phyloP scores from a whole-genome alignment of 2,797 vertebrate genomes.

The Loriculus beryllinus region DNA sequence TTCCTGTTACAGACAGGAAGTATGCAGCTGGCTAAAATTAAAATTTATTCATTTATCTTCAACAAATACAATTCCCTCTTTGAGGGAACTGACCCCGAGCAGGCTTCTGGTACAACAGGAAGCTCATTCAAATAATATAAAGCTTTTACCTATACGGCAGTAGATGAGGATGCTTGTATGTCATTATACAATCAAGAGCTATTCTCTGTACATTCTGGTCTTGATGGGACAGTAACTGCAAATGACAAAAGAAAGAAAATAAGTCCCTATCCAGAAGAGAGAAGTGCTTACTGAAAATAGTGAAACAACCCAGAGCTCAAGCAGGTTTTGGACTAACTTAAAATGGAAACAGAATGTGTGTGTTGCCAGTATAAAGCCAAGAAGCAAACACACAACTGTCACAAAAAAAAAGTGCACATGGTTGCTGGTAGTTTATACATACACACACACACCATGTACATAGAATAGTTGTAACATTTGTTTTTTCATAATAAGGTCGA shows the following conservation, averaged over 20 bases:
- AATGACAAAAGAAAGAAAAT: conserved; percentile 32
- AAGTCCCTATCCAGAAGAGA: neutral
- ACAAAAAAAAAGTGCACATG: neutral
- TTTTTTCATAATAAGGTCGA: neutral
- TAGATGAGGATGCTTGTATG: conserved; percentile 89
- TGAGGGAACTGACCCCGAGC: neutral
- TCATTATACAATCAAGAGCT: conserved; percentile 89
- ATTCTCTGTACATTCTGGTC: conserved; percentile 90
- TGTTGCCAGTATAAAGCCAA: neutral
- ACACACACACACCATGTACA: neutral
- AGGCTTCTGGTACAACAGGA: neutral
- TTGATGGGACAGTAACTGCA: conserved; percentile 91
- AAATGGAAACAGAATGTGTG: neutral
- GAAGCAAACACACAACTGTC: neutral
- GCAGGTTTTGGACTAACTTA: neutral
- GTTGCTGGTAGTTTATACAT: neutral
- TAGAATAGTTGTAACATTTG: neutral
- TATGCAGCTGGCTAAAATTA: neutral
- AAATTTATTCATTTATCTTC: neutral
- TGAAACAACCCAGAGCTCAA: neutral
- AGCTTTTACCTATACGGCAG: conserved; percentile 90
- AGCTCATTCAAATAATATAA: neutral
- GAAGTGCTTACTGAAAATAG: neutral
- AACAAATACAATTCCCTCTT: neutral
- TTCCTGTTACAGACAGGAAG: neutral